Evolutionary conservation across 2,888 invertebrate species (phyloP), one percentile per base, ranked within the genome.

Genomic region (Platerodrilus igneus): DNA sequence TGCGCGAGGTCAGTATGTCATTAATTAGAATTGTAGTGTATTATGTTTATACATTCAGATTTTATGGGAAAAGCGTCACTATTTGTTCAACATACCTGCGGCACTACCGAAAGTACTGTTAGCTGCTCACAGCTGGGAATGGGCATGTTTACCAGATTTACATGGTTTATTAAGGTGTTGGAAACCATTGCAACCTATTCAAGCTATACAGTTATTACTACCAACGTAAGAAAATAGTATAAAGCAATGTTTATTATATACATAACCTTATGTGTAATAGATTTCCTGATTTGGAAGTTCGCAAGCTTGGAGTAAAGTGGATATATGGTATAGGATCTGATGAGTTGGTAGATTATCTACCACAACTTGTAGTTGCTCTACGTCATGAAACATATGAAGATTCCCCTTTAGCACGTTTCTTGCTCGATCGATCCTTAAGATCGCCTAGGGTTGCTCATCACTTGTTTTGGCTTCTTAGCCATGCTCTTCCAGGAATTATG

Each of bases 61-160:
- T 31, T 73, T 96, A 56, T 96, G 95, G 95, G 91, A 92, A 60
- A 93, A 93, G 61, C 80, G 95, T 2, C 85, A 92, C 63, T 93
- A 93, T 66, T 71, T 96, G 33, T 83, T 87, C 44, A 78, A 84
- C 36, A 76, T 86, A 51, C 86, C 94, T 0, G 80, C 85, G 57
- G 93, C 93, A 0, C 64, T 93, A 55, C 89, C 92, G 0, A 86
- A 92, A 62, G 86, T 93, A 5, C 71, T 91, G 41, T 72, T 88
- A 50, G 88, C 91, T 0, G 90, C 91, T 0, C 86, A 88, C 45
- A 84, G 86, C 60, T 96, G 95, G 96, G 90, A 90, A 62, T 91
- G 86, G 69, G 84, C 85, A 6, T 86, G 85, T 60, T 71, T 94
- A 14, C 79, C 85, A 5, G 93, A 94, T 62, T 76, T 96, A 42